Percentiles rank a stretch among this genome's conserved stretches.
Conservation (phyloP, 2,797 vertebrate genomes). For the Craterocephalus amniculus region DNA sequence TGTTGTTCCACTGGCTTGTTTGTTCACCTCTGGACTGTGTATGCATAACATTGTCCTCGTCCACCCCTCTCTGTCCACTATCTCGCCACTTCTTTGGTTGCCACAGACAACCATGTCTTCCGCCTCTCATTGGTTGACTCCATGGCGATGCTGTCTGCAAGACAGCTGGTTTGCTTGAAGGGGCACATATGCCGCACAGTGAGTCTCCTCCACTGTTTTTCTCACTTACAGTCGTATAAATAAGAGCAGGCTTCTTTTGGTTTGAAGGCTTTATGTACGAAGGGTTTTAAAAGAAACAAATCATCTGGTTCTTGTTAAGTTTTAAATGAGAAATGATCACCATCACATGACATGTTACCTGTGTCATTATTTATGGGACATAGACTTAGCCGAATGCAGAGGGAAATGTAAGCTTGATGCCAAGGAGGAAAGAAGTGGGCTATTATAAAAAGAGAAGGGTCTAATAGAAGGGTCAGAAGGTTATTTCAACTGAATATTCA, state of each 20-base stretch:
- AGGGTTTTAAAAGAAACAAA: no score
- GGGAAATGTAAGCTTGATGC: no score
- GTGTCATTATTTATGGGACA: neutral
- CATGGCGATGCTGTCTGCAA: slow-evolving; percentile 65
- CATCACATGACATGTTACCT: neutral
- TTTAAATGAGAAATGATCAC: neutral
- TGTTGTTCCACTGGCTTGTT: slow-evolving; percentile 82
- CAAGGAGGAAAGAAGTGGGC: no score
- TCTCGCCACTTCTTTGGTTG: slow-evolving; percentile 68
- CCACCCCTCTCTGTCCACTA: slow-evolving; percentile 58
- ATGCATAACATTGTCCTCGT: slow-evolving; percentile 26
- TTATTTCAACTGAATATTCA: no score
- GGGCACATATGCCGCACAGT: neutral
- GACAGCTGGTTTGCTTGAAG: slow-evolving; percentile 31
- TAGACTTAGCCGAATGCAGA: no score
- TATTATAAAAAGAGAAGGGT: no score
- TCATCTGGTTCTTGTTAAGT: no score
- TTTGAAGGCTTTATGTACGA: neutral
- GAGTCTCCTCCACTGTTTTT: neutral
- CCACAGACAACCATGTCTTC: slow-evolving; percentile 76
- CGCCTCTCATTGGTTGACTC: slow-evolving; percentile 62
- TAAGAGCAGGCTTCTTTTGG: neutral
- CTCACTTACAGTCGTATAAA: neutral
- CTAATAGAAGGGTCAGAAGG: no score
- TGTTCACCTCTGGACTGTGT: slow-evolving; percentile 67